A percentile compares a stretch with the other conserved stretches of the same genome.
phyloP scores from a whole-genome alignment of 2,113 vertebrate species.

The Isichthys henryi region DNA sequence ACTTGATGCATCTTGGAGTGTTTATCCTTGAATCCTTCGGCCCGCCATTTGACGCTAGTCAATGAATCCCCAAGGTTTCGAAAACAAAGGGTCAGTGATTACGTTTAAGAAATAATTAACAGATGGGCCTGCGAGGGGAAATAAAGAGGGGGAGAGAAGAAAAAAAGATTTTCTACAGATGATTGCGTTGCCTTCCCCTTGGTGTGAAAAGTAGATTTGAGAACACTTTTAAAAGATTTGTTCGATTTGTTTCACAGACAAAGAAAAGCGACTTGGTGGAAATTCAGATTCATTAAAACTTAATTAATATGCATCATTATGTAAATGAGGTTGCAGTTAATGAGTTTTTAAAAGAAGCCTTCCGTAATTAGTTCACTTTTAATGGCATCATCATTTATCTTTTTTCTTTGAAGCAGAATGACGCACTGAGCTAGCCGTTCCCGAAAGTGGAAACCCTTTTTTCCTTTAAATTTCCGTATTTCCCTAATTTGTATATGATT shows the following conservation, averaged over 20 bases:
- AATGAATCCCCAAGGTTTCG: constrained; percentile 63
- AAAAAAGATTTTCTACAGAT: constrained; percentile 60
- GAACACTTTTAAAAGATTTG: constrained; percentile 99
- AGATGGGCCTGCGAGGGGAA: constrained; percentile 67
- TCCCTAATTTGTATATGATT: constrained; percentile 53
- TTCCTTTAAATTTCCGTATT: constrained; percentile 56
- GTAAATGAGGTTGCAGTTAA: constrained; percentile 99
- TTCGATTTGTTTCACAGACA: constrained; percentile 99
- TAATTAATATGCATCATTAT: constrained; percentile 99
- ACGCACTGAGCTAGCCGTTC: constrained; percentile 67
- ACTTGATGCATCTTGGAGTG: constrained; percentile 14
- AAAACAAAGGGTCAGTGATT: constrained; percentile 67
- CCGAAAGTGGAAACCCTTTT: constrained; percentile 68
- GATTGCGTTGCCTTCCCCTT: constrained; percentile 87
- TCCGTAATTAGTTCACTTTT: constrained; percentile 99
- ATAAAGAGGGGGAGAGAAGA: constrained; percentile 63
- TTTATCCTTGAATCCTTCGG: constrained; percentile 17
- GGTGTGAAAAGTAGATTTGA: constrained; percentile 92
- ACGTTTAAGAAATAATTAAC: constrained; percentile 79
- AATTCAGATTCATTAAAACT: constrained; percentile 99
- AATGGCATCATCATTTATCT: constrained; percentile 99
- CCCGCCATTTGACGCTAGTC: constrained; percentile 26
- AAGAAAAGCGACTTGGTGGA: constrained; percentile 99
- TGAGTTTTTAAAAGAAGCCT: constrained; percentile 99
- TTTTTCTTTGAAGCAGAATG: constrained; percentile 99